Evolutionary conservation across 2,888 invertebrate genomes (phyloP).

Genomic region (Agriotes lineatus): DNA sequence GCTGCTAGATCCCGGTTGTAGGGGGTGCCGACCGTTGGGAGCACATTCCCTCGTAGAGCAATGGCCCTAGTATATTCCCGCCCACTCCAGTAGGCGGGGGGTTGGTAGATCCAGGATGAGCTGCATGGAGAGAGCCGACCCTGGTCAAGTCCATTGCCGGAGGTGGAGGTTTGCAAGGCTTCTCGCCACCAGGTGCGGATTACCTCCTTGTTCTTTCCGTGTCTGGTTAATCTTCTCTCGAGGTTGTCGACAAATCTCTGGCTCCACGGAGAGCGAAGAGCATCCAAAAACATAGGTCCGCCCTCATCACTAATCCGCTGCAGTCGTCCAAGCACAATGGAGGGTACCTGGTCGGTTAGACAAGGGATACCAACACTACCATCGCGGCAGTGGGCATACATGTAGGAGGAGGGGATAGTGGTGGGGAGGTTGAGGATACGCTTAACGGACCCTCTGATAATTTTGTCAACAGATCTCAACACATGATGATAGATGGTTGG

Average conservation of each 20-base stretch:
- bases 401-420: conserved; percentile 11
- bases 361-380: too few species aligned
- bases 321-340: not conserved
- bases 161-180: conserved; percentile 28
- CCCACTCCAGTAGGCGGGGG: conserved; percentile 50
- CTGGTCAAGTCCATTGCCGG: conserved; percentile 29
- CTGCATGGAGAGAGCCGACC: not conserved
- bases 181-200: conserved; percentile 8
- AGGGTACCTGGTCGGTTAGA: not conserved
- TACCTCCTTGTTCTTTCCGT: not conserved
- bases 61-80: conserved; percentile 51
- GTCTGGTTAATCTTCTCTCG: not conserved
- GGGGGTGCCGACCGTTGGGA: conserved; percentile 50
- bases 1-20: conserved; percentile 21
- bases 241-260: not conserved
- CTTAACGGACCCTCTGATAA: not conserved
- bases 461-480: not conserved
- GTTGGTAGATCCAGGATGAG: conserved; percentile 29
- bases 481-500: not conserved
- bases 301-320: not conserved
- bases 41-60: conserved; percentile 47
- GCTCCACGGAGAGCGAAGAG: not conserved
- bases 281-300: not conserved
- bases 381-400: conserved; percentile 28
- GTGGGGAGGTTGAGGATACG: conserved; percentile 2